Conservation (phyloP, 1,140 invertebrate species). For the Pissodes strobi region DNA sequence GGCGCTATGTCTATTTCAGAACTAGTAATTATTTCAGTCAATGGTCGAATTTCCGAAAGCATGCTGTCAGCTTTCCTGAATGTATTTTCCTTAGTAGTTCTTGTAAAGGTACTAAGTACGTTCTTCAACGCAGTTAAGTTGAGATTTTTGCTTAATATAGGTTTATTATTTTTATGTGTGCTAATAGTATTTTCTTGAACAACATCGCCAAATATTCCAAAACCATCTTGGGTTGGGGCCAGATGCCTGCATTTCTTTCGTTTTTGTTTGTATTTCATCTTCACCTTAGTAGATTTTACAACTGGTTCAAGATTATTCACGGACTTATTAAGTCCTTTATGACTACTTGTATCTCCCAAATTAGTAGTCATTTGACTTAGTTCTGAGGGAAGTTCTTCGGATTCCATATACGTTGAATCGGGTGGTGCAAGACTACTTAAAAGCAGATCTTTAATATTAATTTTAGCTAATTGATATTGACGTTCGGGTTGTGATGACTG, state of each 20-base stretch:
- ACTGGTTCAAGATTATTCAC: too few relatives aligned
- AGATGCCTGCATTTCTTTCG: too few relatives aligned
- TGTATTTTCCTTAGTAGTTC: background rate
- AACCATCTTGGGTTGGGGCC: too few relatives aligned
- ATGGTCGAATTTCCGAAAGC: constrained; percentile 2
- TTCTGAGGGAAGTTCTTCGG: too few relatives aligned
- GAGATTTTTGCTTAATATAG: background rate
- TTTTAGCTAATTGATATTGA: constrained; percentile 10
- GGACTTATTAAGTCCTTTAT: too few relatives aligned
- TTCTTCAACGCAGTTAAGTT: background rate
- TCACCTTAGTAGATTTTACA: too few relatives aligned
- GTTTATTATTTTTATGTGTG: background rate
- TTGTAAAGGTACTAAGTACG: constrained; percentile 1
- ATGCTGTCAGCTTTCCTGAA: background rate
- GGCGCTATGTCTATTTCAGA: constrained; percentile 34
- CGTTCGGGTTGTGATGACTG: background rate
- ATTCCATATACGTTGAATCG: background rate
- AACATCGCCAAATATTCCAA: too few relatives aligned
- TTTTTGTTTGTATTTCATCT: too few relatives aligned
- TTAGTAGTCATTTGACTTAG: too few relatives aligned
- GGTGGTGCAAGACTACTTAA: constrained; percentile 16
- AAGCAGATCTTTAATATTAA: constrained; percentile 22
- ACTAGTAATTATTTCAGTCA: constrained; percentile 30
- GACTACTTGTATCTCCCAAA: too few relatives aligned
- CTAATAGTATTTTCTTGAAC: too few relatives aligned